Percentiles rank a stretch among this genome's conserved stretches.
These are phyloP conservation scores for Gallirallus australis DNA, from an alignment of 2,797 vertebrate genomes.

Conservation along the genomic window DNA sequence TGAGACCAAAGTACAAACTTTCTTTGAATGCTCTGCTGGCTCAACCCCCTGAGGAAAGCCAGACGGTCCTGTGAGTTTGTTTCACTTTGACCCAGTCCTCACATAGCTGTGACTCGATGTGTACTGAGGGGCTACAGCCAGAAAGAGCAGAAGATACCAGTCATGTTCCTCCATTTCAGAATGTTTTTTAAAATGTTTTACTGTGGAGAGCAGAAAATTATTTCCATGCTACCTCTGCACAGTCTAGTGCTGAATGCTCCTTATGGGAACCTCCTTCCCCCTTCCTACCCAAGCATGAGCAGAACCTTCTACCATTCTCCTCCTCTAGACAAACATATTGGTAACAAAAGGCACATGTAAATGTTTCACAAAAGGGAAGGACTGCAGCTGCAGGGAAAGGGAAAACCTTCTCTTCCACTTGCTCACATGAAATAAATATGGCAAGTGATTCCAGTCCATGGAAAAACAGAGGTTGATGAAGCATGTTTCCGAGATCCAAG, in stretches of 20 bases:
- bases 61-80: neutral
- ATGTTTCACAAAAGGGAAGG: neutral
- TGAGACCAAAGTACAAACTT: neutral
- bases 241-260: neutral
- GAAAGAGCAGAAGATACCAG: neutral
- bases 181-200: neutral
- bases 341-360: fast-evolving
- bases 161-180: neutral
- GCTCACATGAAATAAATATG: neutral
- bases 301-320: neutral
- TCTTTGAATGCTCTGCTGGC: neutral
- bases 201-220: neutral
- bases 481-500: neutral
- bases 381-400: neutral
- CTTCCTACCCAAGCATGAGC: neutral
- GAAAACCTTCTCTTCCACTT: neutral
- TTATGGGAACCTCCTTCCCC: neutral
- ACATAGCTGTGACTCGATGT: neutral
- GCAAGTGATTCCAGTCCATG: neutral
- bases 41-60: neutral
- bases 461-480: neutral
- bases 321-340: neutral
- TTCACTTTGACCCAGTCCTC: neutral
- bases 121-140: neutral
- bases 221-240: neutral